These are phyloP conservation scores for Quadriops clusia DNA, from an alignment of 2,888 invertebrate species.

Conservation along the genomic window DNA sequence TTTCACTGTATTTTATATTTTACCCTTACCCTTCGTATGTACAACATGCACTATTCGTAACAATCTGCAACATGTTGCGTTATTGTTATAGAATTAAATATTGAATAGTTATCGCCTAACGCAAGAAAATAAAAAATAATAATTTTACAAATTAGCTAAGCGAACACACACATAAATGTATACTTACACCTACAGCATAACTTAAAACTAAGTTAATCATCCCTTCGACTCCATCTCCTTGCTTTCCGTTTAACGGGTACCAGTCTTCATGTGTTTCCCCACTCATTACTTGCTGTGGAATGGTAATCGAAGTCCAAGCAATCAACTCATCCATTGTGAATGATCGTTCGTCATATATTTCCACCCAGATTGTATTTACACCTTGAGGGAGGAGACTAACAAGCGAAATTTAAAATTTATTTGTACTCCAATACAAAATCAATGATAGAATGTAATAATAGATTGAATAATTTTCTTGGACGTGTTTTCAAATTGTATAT, in stretches of 20 bases:
- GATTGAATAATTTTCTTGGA: no score
- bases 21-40: no score
- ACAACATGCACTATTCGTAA: no score
- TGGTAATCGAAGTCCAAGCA: conserved; percentile 84
- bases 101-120: no score
- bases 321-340: conserved; percentile 93
- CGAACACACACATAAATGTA: conserved; percentile 3
- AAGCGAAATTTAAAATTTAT: conserved; percentile 12
- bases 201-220: conserved; percentile 84
- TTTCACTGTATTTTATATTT: no score
- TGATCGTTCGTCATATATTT: conserved; percentile 94
- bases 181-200: conserved; percentile 47
- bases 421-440: no score
- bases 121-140: conserved; percentile 5
- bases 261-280: conserved; percentile 92
- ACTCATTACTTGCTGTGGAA: conserved; percentile 71
- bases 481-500: no score
- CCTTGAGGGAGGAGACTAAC: conserved; percentile 74
- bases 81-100: no score
- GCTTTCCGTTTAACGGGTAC: conserved; percentile 87
- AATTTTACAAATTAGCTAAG: conserved; percentile 6
- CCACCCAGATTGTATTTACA: conserved; percentile 77
- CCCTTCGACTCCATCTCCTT: conserved; percentile 90
- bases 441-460: no score
- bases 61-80: no score